Evolutionary conservation across 2,113 vertebrate genomes (phyloP).

Genomic region (Cryptomyrus ogoouensis): DNA sequence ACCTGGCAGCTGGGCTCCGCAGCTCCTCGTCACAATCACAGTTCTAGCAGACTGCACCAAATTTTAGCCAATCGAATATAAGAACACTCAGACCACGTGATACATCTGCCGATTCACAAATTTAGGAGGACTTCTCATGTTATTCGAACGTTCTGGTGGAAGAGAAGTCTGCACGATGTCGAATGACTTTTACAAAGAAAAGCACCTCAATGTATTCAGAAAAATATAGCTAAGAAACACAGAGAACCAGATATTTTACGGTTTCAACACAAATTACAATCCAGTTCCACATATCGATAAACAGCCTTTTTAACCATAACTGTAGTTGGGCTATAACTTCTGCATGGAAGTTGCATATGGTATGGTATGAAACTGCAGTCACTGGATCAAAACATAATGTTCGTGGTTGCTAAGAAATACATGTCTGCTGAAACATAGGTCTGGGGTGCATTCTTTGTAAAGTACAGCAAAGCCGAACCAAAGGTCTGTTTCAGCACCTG

Average conservation of each 20-base stretch:
- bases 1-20: constrained; percentile 26
- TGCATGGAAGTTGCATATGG: not conserved
- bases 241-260: not conserved
- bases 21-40: constrained; percentile 48
- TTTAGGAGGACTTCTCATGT: constrained; percentile 25
- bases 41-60: constrained; percentile 81
- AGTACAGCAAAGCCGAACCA: not conserved
- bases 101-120: constrained; percentile 54
- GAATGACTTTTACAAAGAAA: not conserved
- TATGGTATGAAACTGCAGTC: not conserved
- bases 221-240: not conserved
- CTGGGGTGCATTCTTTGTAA: not conserved
- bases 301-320: not conserved
- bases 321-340: not conserved
- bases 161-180: not conserved
- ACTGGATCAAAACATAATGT: not conserved
- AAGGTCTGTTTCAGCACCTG: constrained; percentile 38
- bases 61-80: constrained; percentile 72
- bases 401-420: not conserved
- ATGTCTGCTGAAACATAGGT: not conserved
- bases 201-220: not conserved
- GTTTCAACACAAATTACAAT: not conserved
- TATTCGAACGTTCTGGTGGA: constrained; percentile 27
- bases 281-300: not conserved
- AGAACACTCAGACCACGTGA: constrained; percentile 42